Evolutionary conservation across 92 coral and sea anemone species (phyloP).

Genomic region (Heliopora coerulea): DNA sequence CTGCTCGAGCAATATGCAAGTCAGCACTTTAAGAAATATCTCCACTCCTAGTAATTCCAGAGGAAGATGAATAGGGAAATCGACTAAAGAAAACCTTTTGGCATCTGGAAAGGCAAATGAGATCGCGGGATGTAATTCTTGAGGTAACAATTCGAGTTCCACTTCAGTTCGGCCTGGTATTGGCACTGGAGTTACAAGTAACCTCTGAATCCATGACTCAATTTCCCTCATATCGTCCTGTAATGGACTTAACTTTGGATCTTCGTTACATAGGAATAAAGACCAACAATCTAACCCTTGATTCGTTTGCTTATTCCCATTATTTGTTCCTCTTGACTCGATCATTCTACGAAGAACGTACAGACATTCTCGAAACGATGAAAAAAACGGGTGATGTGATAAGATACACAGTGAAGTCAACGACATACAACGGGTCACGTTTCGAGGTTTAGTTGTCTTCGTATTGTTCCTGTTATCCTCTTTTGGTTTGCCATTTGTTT

Average conservation of each 20-base stretch:
- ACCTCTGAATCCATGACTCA: constrained; percentile 93
- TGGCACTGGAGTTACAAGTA: constrained; percentile 88
- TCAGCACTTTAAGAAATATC: constrained; percentile 89
- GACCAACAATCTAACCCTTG: constrained; percentile 97
- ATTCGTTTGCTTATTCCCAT: constrained; percentile 57
- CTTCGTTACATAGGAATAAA: constrained; percentile 90
- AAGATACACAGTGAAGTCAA: constrained; percentile 85
- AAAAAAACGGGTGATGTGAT: constrained; percentile 96
- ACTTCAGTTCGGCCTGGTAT: constrained; percentile 83
- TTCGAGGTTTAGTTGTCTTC: constrained; percentile 55
- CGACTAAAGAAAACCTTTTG: constrained; percentile 81
- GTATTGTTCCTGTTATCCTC: constrained; percentile 43
- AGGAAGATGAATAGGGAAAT: constrained; percentile 96
- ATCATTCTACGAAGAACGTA: constrained; percentile 90
- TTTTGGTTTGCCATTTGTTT: constrained; percentile 33
- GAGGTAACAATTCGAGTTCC: constrained; percentile 74
- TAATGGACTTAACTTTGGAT: constrained; percentile 80
- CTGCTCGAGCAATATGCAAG: constrained; percentile 92
- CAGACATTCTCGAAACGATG: constrained; percentile 98
- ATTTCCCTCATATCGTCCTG: constrained; percentile 85
- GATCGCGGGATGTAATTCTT: constrained; percentile 71
- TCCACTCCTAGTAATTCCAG: constrained; percentile 96
- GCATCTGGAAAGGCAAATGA: constrained; percentile 85
- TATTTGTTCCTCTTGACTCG: constrained; percentile 76
- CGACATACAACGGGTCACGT: constrained; percentile 79